Evolutionary conservation across 2,888 invertebrate genomes (phyloP).

Genomic region (Linnaemya tessellans): DNA sequence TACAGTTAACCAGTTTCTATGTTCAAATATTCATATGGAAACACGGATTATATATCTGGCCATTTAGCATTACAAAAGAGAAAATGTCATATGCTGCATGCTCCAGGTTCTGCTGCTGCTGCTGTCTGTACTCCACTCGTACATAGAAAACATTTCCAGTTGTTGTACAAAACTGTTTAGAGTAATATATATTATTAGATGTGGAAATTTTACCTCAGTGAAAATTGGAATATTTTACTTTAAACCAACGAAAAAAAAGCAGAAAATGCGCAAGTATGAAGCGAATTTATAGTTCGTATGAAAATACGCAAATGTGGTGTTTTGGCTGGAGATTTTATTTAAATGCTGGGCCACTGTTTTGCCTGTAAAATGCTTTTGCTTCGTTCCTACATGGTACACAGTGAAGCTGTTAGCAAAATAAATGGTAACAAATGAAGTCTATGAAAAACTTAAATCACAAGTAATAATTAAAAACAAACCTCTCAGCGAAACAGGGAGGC

Average conservation of each 20-base stretch:
- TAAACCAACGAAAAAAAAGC: slow-evolving; percentile 1
- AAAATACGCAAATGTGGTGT: slow-evolving; percentile 23
- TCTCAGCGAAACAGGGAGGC: no score
- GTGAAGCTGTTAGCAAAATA: slow-evolving; percentile 9
- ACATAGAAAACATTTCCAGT: neutral
- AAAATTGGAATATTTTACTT: slow-evolving; percentile 63
- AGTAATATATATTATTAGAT: slow-evolving; percentile 35
- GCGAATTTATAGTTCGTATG: slow-evolving; percentile 35
- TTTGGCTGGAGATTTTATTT: slow-evolving; percentile 14
- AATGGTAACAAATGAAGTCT: no score
- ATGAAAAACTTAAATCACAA: no score
- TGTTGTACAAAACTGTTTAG: slow-evolving; percentile 5
- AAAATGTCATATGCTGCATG: slow-evolving; percentile 22
- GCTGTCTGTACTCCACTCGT: neutral
- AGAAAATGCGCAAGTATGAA: slow-evolving; percentile 7
- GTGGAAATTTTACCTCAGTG: slow-evolving; percentile 56
- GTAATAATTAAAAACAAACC: no score
- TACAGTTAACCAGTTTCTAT: slow-evolving; percentile 15
- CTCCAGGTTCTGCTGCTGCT: neutral
- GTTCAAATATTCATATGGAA: slow-evolving; percentile 14
- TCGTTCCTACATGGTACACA: slow-evolving; percentile 10
- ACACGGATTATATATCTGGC: neutral
- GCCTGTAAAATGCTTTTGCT: neutral
- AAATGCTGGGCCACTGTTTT: neutral
- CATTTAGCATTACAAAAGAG: neutral